phyloP scores from a whole-genome alignment of 2,888 invertebrate genomes.

The Phorcus lineatus region DNA sequence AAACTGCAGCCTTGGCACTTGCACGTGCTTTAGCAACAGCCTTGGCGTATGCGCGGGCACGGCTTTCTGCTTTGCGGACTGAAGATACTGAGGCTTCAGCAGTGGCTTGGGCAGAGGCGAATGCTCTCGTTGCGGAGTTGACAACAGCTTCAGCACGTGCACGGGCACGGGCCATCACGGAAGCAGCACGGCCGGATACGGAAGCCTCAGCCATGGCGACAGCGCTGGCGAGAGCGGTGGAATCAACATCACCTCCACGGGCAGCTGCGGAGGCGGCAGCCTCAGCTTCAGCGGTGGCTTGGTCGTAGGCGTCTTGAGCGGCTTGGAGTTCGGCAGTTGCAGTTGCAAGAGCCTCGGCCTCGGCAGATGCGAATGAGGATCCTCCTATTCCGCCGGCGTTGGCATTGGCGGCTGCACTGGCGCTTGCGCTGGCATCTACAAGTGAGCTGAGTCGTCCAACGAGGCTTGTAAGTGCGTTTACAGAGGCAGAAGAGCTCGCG shows the following conservation, averaged over 20 bases:
- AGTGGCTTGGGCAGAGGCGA: not conserved
- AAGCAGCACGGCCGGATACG: not conserved
- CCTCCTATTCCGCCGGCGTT: not conserved
- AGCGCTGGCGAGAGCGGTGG: not conserved
- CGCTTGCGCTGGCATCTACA: not conserved
- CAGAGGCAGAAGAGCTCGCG: not conserved
- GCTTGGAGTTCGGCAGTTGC: not conserved
- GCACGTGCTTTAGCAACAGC: constrained; percentile 1
- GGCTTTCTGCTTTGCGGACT: not conserved
- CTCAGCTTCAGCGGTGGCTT: not conserved
- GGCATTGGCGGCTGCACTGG: not conserved
- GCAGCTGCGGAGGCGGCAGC: not conserved
- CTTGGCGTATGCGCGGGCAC: not conserved
- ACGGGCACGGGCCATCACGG: not conserved
- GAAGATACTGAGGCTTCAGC: not conserved
- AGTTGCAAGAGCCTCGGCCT: not conserved
- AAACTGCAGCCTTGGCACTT: not conserved
- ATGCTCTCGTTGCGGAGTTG: not conserved
- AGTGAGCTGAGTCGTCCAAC: not conserved
- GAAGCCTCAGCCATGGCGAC: not conserved
- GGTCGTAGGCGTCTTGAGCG: not conserved
- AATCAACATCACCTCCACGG: not conserved
- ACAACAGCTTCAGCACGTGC: not conserved
- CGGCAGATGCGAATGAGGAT: not conserved
- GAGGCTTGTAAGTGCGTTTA: not conserved